phyloP scores from a whole-genome alignment of 2,888 invertebrate species.

The Polydrusus cervinus region DNA sequence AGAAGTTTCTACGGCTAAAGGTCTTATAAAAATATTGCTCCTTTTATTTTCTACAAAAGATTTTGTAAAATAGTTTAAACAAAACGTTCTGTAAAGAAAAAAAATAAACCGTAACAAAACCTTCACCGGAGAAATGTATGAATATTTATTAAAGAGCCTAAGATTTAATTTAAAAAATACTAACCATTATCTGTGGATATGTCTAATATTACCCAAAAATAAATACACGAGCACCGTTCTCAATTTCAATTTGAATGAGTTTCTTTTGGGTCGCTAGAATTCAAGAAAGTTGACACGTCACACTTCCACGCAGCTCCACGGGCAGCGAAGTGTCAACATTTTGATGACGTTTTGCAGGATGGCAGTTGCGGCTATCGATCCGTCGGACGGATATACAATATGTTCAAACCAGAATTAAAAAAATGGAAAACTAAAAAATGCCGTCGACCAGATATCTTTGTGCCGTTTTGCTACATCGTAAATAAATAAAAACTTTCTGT shows the following conservation, averaged over 20 bases:
- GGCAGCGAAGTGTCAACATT: slow-evolving; percentile 34
- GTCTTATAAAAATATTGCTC: not conserved
- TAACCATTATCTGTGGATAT: slow-evolving; percentile 16
- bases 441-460: no score
- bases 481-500: no score
- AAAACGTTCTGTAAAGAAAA: not conserved
- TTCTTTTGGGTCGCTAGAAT: not conserved
- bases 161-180: not conserved
- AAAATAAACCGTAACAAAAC: not conserved
- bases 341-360: slow-evolving; percentile 22
- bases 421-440: no score
- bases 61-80: not conserved
- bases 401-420: no score
- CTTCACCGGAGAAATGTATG: not conserved
- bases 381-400: not conserved
- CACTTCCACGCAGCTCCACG: slow-evolving; percentile 50
- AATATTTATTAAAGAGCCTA: not conserved
- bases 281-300: slow-evolving; percentile 44
- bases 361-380: not conserved
- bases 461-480: not conserved
- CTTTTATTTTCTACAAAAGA: not conserved
- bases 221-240: not conserved
- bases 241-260: not conserved
- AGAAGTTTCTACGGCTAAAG: no score
- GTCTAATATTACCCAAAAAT: slow-evolving; percentile 11